Percentiles rank a stretch among this genome's conserved stretches.
Conservation (phyloP, 1,140 invertebrate genomes). For the Choristoneura fumiferana region DNA sequence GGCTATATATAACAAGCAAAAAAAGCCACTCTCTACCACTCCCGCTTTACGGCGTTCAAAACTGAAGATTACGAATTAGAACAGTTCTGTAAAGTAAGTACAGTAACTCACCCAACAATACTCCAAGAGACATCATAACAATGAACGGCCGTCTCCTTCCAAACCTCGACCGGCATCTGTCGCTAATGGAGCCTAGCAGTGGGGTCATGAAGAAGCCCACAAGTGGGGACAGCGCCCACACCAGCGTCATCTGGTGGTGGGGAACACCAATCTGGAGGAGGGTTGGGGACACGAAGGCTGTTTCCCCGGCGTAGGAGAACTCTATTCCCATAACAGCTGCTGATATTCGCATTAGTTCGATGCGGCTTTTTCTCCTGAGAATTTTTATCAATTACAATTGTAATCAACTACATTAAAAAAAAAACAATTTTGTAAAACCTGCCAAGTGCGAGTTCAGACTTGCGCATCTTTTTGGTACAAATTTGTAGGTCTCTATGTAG, state of each 20-base stretch:
- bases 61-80: too few relatives aligned
- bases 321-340: conserved; percentile 98
- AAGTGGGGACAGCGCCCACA: conserved; percentile 95
- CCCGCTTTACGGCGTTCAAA: too few relatives aligned
- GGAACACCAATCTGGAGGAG: conserved; percentile 95
- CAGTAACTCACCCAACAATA: conserved; percentile 86
- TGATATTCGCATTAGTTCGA: conserved; percentile 92
- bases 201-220: conserved; percentile 97
- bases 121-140: conserved; percentile 91
- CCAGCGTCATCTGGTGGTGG: conserved; percentile 94
- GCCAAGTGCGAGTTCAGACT: too few relatives aligned
- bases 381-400: too few relatives aligned
- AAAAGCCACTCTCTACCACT: too few relatives aligned
- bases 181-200: conserved; percentile 93
- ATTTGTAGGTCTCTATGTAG: too few relatives aligned
- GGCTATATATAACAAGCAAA: too few relatives aligned
- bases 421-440: too few relatives aligned
- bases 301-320: conserved; percentile 98
- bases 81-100: background rate
- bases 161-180: conserved; percentile 88
- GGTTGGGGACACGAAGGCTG: conserved; percentile 97
- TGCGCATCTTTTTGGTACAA: too few relatives aligned
- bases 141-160: conserved; percentile 96
- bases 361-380: conserved; percentile 86
- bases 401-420: too few relatives aligned